Percentiles rank a stretch among this genome's conserved stretches.
Evolutionary conservation across 2,113 vertebrate genomes (phyloP).

Genomic region (Pongo pygmaeus): DNA sequence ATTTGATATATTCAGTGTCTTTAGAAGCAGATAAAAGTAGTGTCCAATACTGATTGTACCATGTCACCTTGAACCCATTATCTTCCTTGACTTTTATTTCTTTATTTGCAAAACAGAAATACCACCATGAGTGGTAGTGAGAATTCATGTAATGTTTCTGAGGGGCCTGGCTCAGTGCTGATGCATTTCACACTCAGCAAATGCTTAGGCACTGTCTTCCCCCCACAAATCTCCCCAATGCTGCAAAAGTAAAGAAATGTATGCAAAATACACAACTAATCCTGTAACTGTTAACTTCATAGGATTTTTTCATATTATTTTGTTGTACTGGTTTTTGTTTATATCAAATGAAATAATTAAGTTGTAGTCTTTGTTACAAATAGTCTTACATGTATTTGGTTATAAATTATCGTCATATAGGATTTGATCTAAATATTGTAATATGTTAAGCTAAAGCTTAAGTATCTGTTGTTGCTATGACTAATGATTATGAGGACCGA

Average conservation of each 20-base stretch:
- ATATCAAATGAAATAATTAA: conserved; percentile 26
- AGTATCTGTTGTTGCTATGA: neutral
- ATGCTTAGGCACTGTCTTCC: neutral
- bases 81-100: neutral
- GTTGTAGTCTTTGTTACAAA: neutral
- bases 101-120: conserved; percentile 36
- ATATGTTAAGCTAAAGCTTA: neutral
- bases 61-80: neutral
- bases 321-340: neutral
- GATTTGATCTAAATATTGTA: neutral
- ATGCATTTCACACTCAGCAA: neutral
- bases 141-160: neutral
- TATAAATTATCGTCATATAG: neutral
- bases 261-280: neutral
- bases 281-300: neutral
- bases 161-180: neutral
- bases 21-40: neutral
- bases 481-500: neutral
- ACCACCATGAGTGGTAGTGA: neutral
- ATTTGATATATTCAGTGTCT: neutral
- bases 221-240: neutral
- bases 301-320: conserved; percentile 4
- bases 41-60: neutral
- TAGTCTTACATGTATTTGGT: neutral
- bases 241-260: neutral